Evolutionary conservation across 2,113 vertebrate genomes (phyloP).

Genomic region (human): GRCh38 chr2:233369001-233369500

Average conservation of each 20-base stretch:
- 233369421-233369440: slow-evolving; percentile 26
- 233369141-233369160: background rate
- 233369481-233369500: background rate
- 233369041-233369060: background rate
- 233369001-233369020: background rate
- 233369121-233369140: background rate
- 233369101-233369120: background rate
- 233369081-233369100: background rate
- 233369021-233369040: background rate
- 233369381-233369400: slow-evolving; percentile 21
- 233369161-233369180: background rate
- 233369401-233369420: slow-evolving; percentile 34
- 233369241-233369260: background rate
- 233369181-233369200: background rate
- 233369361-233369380: background rate
- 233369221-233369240: no score
- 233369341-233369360: background rate
- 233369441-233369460: slow-evolving; percentile 26
- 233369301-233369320: background rate
- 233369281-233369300: background rate
- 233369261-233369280: background rate
- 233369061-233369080: background rate
- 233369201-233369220: background rate
- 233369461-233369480: background rate
- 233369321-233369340: background rate